phyloP scores from a whole-genome alignment of 2,113 vertebrate species.

The Gallinago jamesoni region DNA sequence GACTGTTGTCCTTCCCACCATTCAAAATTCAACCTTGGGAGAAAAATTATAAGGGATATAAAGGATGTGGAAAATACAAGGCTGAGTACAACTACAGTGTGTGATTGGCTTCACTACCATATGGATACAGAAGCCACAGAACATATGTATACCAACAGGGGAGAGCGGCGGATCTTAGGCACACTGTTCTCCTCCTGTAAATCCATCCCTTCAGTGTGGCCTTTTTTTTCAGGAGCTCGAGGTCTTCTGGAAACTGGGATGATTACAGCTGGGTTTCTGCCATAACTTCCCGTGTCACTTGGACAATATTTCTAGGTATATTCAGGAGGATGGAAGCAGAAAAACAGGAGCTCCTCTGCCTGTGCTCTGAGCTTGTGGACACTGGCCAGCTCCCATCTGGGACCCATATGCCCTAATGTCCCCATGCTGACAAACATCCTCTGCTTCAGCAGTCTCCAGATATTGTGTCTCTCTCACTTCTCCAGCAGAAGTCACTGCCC shows the following conservation, averaged over 20 bases:
- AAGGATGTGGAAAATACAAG: background rate
- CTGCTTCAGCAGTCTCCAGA: background rate
- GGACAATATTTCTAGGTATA: background rate
- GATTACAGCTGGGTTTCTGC: background rate
- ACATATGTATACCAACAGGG: background rate
- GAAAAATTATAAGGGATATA: background rate
- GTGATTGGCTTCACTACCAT: background rate
- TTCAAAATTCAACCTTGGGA: background rate
- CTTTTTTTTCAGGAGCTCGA: background rate
- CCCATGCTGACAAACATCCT: background rate
- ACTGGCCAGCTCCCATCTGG: conserved; percentile 8
- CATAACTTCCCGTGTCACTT: background rate
- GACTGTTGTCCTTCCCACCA: background rate
- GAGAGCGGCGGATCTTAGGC: background rate
- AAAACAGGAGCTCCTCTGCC: background rate
- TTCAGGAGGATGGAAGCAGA: background rate
- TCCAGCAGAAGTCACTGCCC: background rate
- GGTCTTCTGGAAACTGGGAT: background rate
- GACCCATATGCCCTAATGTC: background rate
- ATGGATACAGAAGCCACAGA: background rate
- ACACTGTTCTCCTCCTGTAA: background rate
- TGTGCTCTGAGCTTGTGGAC: background rate
- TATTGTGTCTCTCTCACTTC: background rate
- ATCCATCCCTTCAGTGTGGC: background rate
- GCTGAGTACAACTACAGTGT: background rate